Conservation (phyloP, 1,140 invertebrate species). For the Drosophila willistoni region DNA sequence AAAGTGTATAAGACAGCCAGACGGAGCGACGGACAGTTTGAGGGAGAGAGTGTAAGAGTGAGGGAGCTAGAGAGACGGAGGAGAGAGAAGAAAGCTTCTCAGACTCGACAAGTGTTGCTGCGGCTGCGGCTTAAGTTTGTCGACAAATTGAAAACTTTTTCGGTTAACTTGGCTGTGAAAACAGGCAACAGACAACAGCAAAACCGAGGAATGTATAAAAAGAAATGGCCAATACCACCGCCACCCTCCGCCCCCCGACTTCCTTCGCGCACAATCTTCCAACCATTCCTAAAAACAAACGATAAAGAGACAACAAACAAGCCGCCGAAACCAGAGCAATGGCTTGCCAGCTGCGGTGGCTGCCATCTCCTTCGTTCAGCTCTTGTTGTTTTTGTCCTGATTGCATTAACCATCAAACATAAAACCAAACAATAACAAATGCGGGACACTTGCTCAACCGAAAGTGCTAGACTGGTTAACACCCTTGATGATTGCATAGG, state of each 20-base stretch:
- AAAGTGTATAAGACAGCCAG: slow-evolving; percentile 12
- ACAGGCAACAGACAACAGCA: slow-evolving; percentile 1
- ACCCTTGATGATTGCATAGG: background rate
- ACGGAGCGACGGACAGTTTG: slow-evolving; percentile 14
- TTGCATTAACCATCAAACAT: slow-evolving; percentile 45
- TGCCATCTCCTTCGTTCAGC: slow-evolving; percentile 14
- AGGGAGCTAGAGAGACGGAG: background rate
- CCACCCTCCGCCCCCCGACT: slow-evolving; percentile 11
- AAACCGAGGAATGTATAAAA: slow-evolving; percentile 1
- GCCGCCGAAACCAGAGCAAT: slow-evolving; percentile 47
- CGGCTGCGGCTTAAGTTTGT: slow-evolving; percentile 77
- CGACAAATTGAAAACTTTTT: slow-evolving; percentile 78
- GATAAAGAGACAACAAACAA: slow-evolving; percentile 34
- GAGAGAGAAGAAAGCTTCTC: background rate
- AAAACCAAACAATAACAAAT: slow-evolving; percentile 23
- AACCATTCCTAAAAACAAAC: slow-evolving; percentile 41
- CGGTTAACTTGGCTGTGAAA: slow-evolving; percentile 49
- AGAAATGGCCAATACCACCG: slow-evolving; percentile 40
- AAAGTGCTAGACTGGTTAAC: background rate
- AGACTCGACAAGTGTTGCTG: slow-evolving; percentile 58
- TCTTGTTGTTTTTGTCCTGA: slow-evolving; percentile 30
- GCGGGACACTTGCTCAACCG: background rate
- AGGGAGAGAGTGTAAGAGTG: background rate
- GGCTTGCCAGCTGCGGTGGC: slow-evolving; percentile 34
- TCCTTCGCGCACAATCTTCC: background rate